Evolutionary conservation across 2,888 invertebrate species (phyloP).

Genomic region (Zaprionus lineosus): DNA sequence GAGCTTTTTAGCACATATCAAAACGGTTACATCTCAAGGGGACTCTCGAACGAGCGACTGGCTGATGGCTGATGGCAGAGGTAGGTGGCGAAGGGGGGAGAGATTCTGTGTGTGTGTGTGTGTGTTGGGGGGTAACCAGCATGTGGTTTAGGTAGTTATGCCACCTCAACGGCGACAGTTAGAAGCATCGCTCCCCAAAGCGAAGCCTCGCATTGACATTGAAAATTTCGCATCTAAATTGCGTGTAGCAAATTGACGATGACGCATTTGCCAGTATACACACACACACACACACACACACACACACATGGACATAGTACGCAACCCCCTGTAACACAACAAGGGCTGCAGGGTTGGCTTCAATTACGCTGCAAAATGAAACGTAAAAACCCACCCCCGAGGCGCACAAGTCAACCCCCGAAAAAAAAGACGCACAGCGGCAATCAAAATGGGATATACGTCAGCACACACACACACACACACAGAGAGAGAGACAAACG

Average conservation of each 20-base stretch:
- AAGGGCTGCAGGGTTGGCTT: slow-evolving; percentile 62
- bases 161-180: slow-evolving; percentile 26
- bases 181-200: slow-evolving; percentile 11
- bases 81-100: neutral
- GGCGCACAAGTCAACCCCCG: slow-evolving; percentile 63
- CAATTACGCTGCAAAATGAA: slow-evolving; percentile 50
- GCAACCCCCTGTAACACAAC: no score
- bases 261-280: slow-evolving; percentile 59
- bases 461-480: neutral
- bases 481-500: neutral
- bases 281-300: slow-evolving; percentile 16
- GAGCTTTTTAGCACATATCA: slow-evolving; percentile 77
- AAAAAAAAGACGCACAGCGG: slow-evolving; percentile 47
- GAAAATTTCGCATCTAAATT: slow-evolving; percentile 74
- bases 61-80: no score
- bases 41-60: slow-evolving; percentile 18
- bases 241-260: slow-evolving; percentile 68
- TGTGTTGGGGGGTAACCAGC: neutral
- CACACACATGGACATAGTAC: slow-evolving; percentile 1
- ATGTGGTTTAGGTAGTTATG: slow-evolving; percentile 17
- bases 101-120: neutral
- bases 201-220: slow-evolving; percentile 66
- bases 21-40: slow-evolving; percentile 74
- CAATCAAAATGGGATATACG: slow-evolving; percentile 62
- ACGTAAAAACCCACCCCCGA: slow-evolving; percentile 60